Conservation (phyloP, 2,113 vertebrate genomes). For the Sialia sialis region DNA sequence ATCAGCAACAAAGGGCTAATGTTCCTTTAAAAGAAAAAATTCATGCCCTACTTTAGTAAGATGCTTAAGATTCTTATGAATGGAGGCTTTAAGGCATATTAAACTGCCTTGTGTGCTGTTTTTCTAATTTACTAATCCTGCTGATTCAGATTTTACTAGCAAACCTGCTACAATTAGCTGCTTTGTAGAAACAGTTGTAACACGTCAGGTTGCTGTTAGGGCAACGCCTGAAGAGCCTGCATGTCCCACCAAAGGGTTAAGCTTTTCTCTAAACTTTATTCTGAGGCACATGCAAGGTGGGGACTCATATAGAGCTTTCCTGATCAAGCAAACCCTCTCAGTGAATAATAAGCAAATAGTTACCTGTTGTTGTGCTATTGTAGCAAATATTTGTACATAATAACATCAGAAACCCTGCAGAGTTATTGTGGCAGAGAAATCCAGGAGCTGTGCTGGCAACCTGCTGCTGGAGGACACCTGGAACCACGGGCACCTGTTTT, state of each 20-base stretch:
- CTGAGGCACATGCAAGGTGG: not conserved
- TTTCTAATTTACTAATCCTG: slow-evolving; percentile 27
- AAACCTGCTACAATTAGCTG: slow-evolving; percentile 10
- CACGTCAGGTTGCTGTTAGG: not conserved
- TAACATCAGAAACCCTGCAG: not conserved
- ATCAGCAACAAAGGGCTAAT: slow-evolving; percentile 38
- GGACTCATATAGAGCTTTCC: not conserved
- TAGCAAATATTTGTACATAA: not conserved
- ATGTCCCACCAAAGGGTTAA: not conserved
- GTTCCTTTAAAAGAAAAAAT: slow-evolving; percentile 40
- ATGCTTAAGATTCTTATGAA: slow-evolving; percentile 59
- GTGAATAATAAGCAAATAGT: not conserved
- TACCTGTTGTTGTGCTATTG: not conserved
- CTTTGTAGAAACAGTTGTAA: not conserved
- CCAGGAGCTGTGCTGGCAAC: not conserved
- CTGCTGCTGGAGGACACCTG: not conserved
- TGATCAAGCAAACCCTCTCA: not conserved
- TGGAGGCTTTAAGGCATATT: slow-evolving; percentile 28
- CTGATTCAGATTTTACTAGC: slow-evolving; percentile 29
- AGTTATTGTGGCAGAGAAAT: not conserved
- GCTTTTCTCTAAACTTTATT: not conserved
- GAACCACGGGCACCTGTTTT: not conserved
- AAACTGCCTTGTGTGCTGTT: slow-evolving; percentile 10
- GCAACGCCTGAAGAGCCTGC: not conserved
- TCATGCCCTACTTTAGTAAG: slow-evolving; percentile 50